Base-by-base conservation (phyloP, 1,140 invertebrate species). In the Eupeodes corollae region DNA sequence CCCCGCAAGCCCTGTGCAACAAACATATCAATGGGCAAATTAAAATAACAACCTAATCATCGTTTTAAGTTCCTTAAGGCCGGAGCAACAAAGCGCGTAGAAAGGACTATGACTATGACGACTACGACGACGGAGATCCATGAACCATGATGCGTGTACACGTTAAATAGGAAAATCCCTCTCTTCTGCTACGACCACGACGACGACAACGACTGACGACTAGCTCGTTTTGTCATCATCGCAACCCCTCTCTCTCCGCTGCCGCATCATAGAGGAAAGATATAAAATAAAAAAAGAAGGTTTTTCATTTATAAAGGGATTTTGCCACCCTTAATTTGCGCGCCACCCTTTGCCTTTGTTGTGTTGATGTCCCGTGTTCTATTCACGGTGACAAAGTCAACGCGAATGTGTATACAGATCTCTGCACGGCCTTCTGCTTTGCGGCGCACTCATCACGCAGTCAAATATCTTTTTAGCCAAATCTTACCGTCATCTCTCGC, bases 41-140 rank as follows among this genome's bases (percentile, higher is more conserved):
- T 67, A 67, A 67, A 67, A 67, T 67, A 67, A 67, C 63, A 67
- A 67, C 63, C 63, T 67, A 67, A 67, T 67, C 63, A 67, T 67
- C 63, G 63, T 67, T 67, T 67, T 67, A 66, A 66, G 63, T 65
- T 63, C 63, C 55, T 59, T 44, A 46, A 52, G 38, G 43, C 46
- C 35, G 50, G 50, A 48, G 21, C 50, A 43, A 52, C 48, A 46
- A 48, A 35, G 18, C 50, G 38, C 42, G 43, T 43, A 37, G 42
- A 18, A 30, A 18, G 32, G 16, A 34, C 19, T n/a, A 33, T 12
- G 30, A 10, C 39, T 13, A 15, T 9, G 21, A n/a, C 18, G 18
- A n/a, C 33, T 34, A 10, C 33, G n/a, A 11, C 3, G 15, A 14
- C 6, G 13, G 35, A 14, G 13, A 14, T 37, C 13, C 35, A n/a